Evolutionary conservation across 2,113 vertebrate genomes (phyloP), one percentile per base, ranked within the genome.

Genomic region (Epinephelus lanceolatus): DNA sequence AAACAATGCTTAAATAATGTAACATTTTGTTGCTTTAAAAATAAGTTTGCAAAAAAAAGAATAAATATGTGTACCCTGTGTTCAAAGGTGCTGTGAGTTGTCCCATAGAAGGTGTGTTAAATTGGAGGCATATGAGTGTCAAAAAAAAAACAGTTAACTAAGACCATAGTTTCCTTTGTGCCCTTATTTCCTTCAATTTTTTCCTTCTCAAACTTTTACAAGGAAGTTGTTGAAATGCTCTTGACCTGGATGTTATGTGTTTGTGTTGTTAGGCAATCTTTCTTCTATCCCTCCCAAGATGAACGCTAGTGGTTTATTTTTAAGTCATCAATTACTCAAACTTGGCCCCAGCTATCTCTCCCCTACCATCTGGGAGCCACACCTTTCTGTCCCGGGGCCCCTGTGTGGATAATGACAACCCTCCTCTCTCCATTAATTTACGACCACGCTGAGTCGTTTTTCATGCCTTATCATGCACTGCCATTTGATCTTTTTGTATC

Each of bases 291-390:
- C 95, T 94, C 95, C 94, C 91, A 91, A 94, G 77, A 93, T 96
- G 96, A 97, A 94, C 94, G 94, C 94, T 94, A 93, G 95, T 18
- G 93, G 95, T 97, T 96, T 97, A 96, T 97, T 97, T 97, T 96
- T 96, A 96, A 98, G 96, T 96, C 96, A 97, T 97, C 97, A 96
- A 96, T 98, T 97, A 97, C 96, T 97, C 96, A 96, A 96, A 96
- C 95, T 96, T 97, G 93, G 95, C 93, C 96, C 93, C 93, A 93
- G 93, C 96, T 96, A 97, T 97, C 96, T 97, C 85, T 95, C 94
- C 96, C 94, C 94, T 93, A 94, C 96, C 97, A 97, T 97, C 96
- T 97, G 97, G 96, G 95, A 94, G 95, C 96, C 96, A 96, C 96
- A 96, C 97, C 96, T 96, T 95, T 81, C 71, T 96, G 96, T 96